Evolutionary conservation across 2,888 invertebrate genomes (phyloP).

Genomic region (Lordiphosa andalusiaca): DNA sequence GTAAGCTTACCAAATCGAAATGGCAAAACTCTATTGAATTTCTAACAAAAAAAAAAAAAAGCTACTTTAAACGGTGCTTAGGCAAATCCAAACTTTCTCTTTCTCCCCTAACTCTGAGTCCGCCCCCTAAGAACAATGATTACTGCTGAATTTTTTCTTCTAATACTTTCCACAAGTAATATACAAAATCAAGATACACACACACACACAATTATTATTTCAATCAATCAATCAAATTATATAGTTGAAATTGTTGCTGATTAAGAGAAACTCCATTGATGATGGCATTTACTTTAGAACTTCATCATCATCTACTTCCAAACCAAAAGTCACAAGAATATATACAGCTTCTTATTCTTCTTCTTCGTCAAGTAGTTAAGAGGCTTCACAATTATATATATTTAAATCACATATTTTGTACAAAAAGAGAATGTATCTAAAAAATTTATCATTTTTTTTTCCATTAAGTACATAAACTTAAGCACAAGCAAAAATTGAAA

Average conservation of each 20-base stretch:
- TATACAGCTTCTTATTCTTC: slow-evolving; percentile 29
- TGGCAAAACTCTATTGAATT: slow-evolving; percentile 9
- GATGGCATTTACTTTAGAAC: slow-evolving; percentile 66
- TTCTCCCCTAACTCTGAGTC: slow-evolving; percentile 24
- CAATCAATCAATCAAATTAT: slow-evolving; percentile 50
- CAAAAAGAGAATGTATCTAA: slow-evolving; percentile 11
- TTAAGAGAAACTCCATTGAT: slow-evolving; percentile 46
- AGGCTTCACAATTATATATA: slow-evolving; percentile 39
- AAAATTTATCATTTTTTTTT: slow-evolving; percentile 5
- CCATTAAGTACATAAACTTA: slow-evolving; percentile 8
- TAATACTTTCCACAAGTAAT: slow-evolving; percentile 44
- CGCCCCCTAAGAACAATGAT: slow-evolving; percentile 15
- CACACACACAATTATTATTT: slow-evolving; percentile 61
- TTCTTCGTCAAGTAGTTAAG: slow-evolving; percentile 45
- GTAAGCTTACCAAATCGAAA: slow-evolving; percentile 52
- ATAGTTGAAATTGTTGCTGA: slow-evolving; percentile 49
- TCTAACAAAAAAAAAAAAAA: slow-evolving; percentile 21
- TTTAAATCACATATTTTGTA: background rate
- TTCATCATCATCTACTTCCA: slow-evolving; percentile 40
- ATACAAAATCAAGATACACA: background rate
- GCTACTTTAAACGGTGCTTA: slow-evolving; percentile 62
- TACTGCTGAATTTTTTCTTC: slow-evolving; percentile 60
- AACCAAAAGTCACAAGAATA: slow-evolving; percentile 11
- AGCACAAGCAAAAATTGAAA: slow-evolving; percentile 14
- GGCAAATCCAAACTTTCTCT: slow-evolving; percentile 31